Conservation (phyloP, 2,797 vertebrate species). For the Dallia pectoralis region DNA sequence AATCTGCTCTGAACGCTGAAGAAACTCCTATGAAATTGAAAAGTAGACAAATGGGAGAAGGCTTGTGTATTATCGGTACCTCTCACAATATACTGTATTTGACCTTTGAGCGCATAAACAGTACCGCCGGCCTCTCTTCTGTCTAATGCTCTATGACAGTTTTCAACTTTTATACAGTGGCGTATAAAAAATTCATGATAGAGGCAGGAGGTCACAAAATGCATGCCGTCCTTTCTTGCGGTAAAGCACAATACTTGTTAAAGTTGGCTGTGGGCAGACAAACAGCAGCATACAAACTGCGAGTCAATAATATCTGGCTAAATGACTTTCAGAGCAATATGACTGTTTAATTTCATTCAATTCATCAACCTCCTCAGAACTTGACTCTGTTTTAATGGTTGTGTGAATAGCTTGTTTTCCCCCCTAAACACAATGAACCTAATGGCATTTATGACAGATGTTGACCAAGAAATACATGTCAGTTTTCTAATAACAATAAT, state of each 20-base stretch:
- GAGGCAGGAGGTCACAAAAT: not conserved
- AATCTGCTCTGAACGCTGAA: not conserved
- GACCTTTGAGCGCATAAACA: not conserved
- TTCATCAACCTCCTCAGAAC: not conserved
- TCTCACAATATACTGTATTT: not conserved
- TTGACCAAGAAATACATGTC: not conserved
- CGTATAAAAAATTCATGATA: not conserved
- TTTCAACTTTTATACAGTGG: not conserved
- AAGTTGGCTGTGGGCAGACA: conserved; percentile 25
- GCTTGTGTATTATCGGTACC: not conserved
- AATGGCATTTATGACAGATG: not conserved
- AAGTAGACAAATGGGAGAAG: not conserved
- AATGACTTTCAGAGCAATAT: conserved; percentile 36
- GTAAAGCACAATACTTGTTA: conserved; percentile 19
- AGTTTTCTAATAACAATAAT: not conserved
- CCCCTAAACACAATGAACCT: not conserved
- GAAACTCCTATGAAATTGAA: not conserved
- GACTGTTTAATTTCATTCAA: conserved; percentile 34
- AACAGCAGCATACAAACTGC: conserved; percentile 36
- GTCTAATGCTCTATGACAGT: not conserved
- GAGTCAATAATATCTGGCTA: conserved; percentile 37
- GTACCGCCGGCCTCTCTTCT: not conserved
- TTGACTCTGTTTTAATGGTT: conserved; percentile 14
- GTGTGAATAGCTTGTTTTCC: not conserved
- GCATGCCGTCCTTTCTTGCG: not conserved